These are phyloP conservation scores for Columba livia DNA, from an alignment of 2,113 vertebrate genomes.

Conservation along the genomic window DNA sequence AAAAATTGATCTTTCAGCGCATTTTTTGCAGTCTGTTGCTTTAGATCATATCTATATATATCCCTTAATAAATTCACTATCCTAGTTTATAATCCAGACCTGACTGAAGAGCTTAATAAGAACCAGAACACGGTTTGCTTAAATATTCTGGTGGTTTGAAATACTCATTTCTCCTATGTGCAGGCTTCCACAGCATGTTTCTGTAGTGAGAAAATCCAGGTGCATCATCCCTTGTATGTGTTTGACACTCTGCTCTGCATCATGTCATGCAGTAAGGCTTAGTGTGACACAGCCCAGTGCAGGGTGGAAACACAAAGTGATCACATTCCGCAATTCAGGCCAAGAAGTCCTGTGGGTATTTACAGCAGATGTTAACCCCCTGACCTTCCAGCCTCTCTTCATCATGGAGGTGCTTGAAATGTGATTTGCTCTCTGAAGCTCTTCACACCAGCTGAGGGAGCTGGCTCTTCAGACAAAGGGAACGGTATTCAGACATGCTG, in stretches of 20 bases:
- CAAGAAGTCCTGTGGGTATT: slow-evolving; percentile 4
- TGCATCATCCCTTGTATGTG: neutral
- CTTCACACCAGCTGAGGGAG: neutral
- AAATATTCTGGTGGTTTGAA: neutral
- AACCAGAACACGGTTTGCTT: neutral
- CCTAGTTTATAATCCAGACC: neutral
- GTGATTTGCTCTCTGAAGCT: neutral
- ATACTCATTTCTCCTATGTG: neutral
- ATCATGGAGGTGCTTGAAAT: neutral
- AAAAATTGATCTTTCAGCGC: slow-evolving; percentile 23
- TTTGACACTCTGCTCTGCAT: neutral
- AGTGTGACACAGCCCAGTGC: neutral
- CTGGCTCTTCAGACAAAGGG: neutral
- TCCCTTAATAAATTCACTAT: slow-evolving; percentile 9
- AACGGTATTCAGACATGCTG: neutral
- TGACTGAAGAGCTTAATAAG: neutral
- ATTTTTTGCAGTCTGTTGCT: slow-evolving; percentile 5
- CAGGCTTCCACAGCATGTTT: neutral
- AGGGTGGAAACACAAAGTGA: neutral
- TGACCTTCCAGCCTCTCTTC: neutral
- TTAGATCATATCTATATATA: slow-evolving; percentile 23
- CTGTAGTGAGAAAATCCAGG: neutral
- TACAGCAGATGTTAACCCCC: slow-evolving; percentile 34
- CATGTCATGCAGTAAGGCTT: neutral
- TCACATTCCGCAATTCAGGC: neutral